A percentile compares a stretch with the other conserved stretches of the same genome.
phyloP scores from a whole-genome alignment of 1,140 invertebrate species.

The Venturia canescens region DNA sequence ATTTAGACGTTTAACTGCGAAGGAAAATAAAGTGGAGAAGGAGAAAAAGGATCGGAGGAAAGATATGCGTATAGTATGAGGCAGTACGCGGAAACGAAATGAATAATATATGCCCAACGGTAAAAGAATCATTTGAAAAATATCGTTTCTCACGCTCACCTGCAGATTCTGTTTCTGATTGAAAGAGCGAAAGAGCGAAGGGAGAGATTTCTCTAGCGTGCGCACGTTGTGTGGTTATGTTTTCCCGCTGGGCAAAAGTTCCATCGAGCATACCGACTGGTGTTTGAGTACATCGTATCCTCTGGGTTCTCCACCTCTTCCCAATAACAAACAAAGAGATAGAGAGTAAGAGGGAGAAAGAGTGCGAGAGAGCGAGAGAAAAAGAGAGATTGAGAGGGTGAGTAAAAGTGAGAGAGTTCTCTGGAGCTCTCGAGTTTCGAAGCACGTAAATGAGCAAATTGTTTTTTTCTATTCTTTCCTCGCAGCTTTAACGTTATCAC shows the following conservation, averaged over 20 bases:
- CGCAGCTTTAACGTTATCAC: conserved; percentile 9
- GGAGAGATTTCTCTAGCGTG: background rate
- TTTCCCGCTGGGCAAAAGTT: conserved; percentile 33
- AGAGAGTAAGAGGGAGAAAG: background rate
- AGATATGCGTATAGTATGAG: too few relatives aligned
- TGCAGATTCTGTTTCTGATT: conserved; percentile 43
- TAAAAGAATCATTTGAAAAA: conserved; percentile 60
- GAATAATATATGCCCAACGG: conserved; percentile 62
- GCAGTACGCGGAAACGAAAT: conserved; percentile 52
- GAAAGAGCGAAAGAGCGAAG: conserved; percentile 29
- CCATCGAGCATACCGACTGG: conserved; percentile 6
- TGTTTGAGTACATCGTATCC: background rate
- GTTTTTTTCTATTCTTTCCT: conserved; percentile 18
- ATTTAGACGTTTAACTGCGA: background rate
- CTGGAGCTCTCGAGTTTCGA: conserved; percentile 37
- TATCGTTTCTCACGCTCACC: conserved; percentile 53
- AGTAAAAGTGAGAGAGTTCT: conserved; percentile 1
- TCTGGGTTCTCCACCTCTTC: conserved; percentile 25
- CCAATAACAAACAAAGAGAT: conserved; percentile 40
- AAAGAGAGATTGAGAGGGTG: background rate
- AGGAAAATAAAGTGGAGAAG: conserved; percentile 2
- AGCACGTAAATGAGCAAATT: conserved; percentile 39
- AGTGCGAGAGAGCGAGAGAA: conserved; percentile 3
- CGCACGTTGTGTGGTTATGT: conserved; percentile 14
- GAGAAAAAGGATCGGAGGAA: conserved; percentile 9